Percentiles rank a stretch among this genome's conserved stretches.
Evolutionary conservation across 2,113 vertebrate genomes (phyloP).

Genomic region (Acanthochromis polyacanthus): DNA sequence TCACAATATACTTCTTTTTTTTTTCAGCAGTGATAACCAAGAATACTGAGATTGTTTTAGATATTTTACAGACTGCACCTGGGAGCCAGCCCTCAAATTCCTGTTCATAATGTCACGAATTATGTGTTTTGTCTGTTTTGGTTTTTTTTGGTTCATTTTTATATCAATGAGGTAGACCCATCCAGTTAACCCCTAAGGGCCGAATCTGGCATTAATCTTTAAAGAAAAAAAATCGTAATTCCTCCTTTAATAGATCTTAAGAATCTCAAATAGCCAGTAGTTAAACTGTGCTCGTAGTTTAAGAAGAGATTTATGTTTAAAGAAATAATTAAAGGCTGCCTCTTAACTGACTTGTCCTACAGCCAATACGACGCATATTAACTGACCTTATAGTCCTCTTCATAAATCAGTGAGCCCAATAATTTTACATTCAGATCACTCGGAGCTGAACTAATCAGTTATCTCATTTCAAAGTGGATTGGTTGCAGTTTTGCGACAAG

Average conservation of each 20-base stretch:
- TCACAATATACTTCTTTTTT: background rate
- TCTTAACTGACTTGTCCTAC: conserved; percentile 79
- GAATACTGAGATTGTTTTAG: background rate
- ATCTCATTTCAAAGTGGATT: conserved; percentile 73
- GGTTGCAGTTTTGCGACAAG: conserved; percentile 61
- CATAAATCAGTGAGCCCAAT: conserved; percentile 83
- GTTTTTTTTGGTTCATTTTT: background rate
- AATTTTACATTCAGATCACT: conserved; percentile 81
- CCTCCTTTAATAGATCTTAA: conserved; percentile 69
- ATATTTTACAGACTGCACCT: too few species aligned
- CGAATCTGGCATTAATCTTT: conserved; percentile 64
- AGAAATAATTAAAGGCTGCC: conserved; percentile 79
- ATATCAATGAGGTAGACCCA: conserved; percentile 24
- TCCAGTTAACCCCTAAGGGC: conserved; percentile 31
- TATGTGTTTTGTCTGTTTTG: background rate
- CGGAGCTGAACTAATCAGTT: conserved; percentile 81
- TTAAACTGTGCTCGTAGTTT: conserved; percentile 69
- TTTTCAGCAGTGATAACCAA: background rate
- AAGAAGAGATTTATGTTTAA: conserved; percentile 80
- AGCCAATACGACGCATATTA: conserved; percentile 81
- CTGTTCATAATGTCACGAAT: too few species aligned
- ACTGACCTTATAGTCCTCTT: conserved; percentile 83
- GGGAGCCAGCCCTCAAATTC: too few species aligned
- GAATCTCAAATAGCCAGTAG: conserved; percentile 71
- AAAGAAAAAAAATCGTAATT: conserved; percentile 52